These are phyloP conservation scores for Sphyrna mokarran DNA, from an alignment of 2,113 vertebrate genomes.

Conservation along the genomic window DNA sequence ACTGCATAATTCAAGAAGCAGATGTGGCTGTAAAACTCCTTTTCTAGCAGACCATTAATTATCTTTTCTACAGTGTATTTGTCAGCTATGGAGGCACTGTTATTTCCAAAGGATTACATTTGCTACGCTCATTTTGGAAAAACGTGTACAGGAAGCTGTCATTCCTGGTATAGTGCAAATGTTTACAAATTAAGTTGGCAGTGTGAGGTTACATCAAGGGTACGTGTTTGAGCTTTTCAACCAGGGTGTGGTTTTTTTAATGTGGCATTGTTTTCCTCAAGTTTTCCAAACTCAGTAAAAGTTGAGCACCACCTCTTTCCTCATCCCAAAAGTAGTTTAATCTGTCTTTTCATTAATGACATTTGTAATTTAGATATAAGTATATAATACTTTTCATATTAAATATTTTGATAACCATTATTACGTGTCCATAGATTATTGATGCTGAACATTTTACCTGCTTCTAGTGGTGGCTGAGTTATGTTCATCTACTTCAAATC, in stretches of 20 bases:
- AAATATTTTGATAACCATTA: not conserved
- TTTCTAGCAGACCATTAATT: not conserved
- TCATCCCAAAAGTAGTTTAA: not conserved
- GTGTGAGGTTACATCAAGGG: not conserved
- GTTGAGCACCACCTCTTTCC: not conserved
- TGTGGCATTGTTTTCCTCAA: not conserved
- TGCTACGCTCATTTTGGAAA: not conserved
- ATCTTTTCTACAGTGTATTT: not conserved
- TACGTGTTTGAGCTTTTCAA: not conserved
- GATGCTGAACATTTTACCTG: not conserved
- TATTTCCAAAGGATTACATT: not conserved
- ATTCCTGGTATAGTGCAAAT: not conserved
- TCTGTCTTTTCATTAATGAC: not conserved
- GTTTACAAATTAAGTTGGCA: not conserved
- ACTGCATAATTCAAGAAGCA: not conserved
- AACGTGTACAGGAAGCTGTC: not conserved
- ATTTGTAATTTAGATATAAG: not conserved
- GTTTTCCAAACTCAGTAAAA: not conserved
- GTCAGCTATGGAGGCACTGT: not conserved
- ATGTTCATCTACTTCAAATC: not conserved
- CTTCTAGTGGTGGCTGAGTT: not conserved
- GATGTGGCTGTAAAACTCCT: not conserved
- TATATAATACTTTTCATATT: not conserved
- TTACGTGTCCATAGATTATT: not conserved
- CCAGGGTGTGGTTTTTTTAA: not conserved